Conservation (phyloP, 2,113 vertebrate genomes). For the Pterocles gutturalis region DNA sequence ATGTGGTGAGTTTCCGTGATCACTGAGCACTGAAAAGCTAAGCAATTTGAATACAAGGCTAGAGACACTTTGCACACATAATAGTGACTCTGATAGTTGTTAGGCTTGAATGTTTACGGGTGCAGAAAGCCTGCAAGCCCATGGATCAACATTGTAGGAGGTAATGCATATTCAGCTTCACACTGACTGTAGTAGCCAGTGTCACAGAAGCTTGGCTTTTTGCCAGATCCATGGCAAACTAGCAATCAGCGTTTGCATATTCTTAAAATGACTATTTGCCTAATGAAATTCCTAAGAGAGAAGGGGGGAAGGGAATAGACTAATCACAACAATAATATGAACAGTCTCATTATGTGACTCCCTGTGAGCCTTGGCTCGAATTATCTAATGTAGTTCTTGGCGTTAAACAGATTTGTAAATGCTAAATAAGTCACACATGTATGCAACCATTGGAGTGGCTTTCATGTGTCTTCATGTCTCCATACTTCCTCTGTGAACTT, state of each 20-base stretch:
- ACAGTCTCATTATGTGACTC: conserved; percentile 16
- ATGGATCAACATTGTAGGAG: rapidly evolving
- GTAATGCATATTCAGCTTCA: not conserved
- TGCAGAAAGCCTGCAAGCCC: rapidly evolving
- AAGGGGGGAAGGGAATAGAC: conserved; percentile 20
- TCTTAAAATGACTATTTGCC: conserved; percentile 61
- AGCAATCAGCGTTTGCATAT: conserved; percentile 17
- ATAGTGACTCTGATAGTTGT: not conserved
- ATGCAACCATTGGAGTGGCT: conserved; percentile 6
- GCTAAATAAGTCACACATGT: conserved; percentile 51
- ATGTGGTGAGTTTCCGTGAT: not conserved
- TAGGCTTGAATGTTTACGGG: not conserved
- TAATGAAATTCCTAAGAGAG: conserved; percentile 53
- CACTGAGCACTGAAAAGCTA: not conserved
- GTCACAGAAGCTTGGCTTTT: conserved; percentile 38
- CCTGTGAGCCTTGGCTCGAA: conserved; percentile 59
- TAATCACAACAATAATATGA: conserved; percentile 60
- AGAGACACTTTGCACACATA: not conserved
- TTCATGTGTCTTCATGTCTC: not conserved
- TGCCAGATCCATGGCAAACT: conserved; percentile 39
- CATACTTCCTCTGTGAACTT: conserved; percentile 7
- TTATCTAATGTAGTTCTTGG: conserved; percentile 51
- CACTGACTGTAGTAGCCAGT: not conserved
- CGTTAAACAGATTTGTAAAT: conserved; percentile 48
- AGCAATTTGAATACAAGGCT: rapidly evolving